These are phyloP conservation scores for Pseudomugil tenellus DNA, from an alignment of 2,797 vertebrate species.

Conservation along the genomic window DNA sequence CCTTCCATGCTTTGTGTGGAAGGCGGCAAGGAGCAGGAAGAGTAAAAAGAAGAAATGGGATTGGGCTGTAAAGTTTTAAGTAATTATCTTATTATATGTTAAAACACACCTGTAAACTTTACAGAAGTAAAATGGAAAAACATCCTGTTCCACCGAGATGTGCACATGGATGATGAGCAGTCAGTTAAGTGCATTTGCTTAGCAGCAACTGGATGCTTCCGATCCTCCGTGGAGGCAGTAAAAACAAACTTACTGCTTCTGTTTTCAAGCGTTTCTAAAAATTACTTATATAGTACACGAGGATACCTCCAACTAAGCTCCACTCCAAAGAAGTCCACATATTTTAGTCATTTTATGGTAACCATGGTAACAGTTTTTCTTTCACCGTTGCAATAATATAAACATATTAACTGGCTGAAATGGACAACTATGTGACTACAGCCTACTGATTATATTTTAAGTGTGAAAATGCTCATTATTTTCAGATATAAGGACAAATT, in stretches of 20 bases:
- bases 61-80: no score
- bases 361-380: conserved; percentile 29
- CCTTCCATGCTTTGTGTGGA: no score
- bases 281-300: background rate
- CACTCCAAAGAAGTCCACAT: conserved; percentile 1
- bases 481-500: conserved; percentile 9
- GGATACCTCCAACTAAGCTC: conserved; percentile 7
- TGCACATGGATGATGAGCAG: background rate
- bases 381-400: conserved; percentile 6
- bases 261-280: background rate
- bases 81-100: no score
- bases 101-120: no score
- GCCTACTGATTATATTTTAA: background rate
- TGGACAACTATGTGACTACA: background rate
- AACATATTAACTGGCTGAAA: background rate
- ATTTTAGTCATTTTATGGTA: conserved; percentile 11
- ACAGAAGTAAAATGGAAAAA: no score
- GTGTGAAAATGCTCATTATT: conserved; percentile 31
- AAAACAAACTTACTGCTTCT: background rate
- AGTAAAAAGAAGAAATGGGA: no score
- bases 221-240: background rate
- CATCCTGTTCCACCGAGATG: background rate
- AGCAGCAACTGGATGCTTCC: background rate
- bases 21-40: no score
- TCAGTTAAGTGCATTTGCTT: background rate